These are phyloP conservation scores for Silurus glanis DNA, from an alignment of 2,113 vertebrate genomes.

Conservation along the genomic window DNA sequence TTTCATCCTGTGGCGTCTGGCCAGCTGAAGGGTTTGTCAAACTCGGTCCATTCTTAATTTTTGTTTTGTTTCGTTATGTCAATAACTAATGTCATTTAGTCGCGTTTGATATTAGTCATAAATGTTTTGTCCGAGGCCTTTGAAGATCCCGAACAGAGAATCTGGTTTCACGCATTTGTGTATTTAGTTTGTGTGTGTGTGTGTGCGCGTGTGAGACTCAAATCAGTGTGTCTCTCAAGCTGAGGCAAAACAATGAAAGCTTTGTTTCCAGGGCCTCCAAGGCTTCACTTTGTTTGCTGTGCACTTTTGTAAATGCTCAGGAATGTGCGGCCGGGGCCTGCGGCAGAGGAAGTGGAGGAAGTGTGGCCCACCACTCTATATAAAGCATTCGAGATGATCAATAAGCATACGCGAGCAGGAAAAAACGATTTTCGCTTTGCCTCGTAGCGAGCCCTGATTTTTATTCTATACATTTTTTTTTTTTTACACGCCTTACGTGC, in stretches of 20 bases:
- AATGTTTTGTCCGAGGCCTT: not conserved
- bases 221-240: slow-evolving; percentile 54
- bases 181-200: slow-evolving; percentile 39
- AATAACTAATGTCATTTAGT: not conserved
- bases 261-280: slow-evolving; percentile 57
- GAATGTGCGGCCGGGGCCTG: slow-evolving; percentile 39
- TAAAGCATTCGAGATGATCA: slow-evolving; percentile 27
- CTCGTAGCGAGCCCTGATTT: slow-evolving; percentile 45
- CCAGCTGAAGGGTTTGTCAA: not conserved
- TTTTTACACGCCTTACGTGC: slow-evolving; percentile 17
- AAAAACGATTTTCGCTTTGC: not conserved
- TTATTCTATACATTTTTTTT: not conserved
- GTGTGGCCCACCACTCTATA: not conserved
- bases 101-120: slow-evolving; percentile 7
- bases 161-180: slow-evolving; percentile 53
- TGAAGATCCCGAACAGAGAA: not conserved
- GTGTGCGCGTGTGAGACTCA: slow-evolving; percentile 37
- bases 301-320: slow-evolving; percentile 48
- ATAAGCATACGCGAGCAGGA: not conserved
- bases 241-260: slow-evolving; percentile 61
- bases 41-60: not conserved
- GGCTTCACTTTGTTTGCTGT: slow-evolving; percentile 57
- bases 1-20: not conserved
- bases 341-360: slow-evolving; percentile 29
- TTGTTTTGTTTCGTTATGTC: not conserved